Percentiles rank a stretch among this genome's conserved stretches.
phyloP scores from a whole-genome alignment of 1,140 invertebrate genomes.

The Lithobius niger region DNA sequence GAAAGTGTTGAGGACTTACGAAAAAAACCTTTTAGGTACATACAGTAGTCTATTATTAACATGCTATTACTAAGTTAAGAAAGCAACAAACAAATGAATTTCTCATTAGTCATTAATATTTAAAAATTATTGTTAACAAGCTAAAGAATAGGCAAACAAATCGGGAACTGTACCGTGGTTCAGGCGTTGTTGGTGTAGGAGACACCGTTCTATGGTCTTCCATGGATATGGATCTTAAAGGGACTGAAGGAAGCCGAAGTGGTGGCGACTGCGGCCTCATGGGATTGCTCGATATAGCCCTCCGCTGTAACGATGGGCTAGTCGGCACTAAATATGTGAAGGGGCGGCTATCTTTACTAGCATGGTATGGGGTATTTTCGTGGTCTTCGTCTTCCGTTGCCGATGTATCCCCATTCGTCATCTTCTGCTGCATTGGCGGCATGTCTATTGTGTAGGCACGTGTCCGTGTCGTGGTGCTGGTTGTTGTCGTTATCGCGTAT shows the following conservation, averaged over 20 bases:
- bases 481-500: neutral
- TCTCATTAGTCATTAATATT: too few relatives aligned
- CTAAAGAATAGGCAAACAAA: too few relatives aligned
- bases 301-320: constrained; percentile 17
- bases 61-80: too few relatives aligned
- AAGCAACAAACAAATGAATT: too few relatives aligned
- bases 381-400: constrained; percentile 18
- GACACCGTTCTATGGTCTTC: neutral
- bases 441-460: neutral
- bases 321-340: constrained; percentile 49
- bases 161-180: neutral
- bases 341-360: constrained; percentile 58
- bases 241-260: too few relatives aligned
- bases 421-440: constrained; percentile 6
- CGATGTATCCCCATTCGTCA: constrained; percentile 1
- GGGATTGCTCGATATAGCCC: constrained; percentile 34
- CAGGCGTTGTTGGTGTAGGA: neutral
- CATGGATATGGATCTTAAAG: too few relatives aligned
- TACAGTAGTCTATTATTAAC: too few relatives aligned
- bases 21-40: too few relatives aligned
- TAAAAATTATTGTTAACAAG: too few relatives aligned
- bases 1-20: too few relatives aligned
- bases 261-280: neutral
- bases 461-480: constrained; percentile 11
- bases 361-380: constrained; percentile 54